Evolutionary conservation across 2,888 invertebrate genomes (phyloP).

Genomic region (Erebia ligea): DNA sequence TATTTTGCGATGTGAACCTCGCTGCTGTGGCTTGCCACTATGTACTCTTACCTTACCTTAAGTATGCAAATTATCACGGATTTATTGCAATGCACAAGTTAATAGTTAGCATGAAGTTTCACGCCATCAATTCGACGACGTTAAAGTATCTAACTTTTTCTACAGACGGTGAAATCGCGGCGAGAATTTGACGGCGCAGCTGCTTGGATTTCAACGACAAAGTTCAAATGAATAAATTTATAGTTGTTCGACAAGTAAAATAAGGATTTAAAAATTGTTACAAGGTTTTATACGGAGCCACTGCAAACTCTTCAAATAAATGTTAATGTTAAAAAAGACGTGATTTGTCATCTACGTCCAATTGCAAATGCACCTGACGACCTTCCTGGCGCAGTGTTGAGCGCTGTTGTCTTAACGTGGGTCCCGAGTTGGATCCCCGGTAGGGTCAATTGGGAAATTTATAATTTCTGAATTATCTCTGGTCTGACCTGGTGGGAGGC

Average conservation of each 20-base stretch:
- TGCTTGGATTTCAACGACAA: slow-evolving; percentile 5
- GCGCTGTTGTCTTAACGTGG: no score
- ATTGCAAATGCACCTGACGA: no score
- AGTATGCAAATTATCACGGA: slow-evolving; percentile 20
- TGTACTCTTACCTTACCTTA: neutral
- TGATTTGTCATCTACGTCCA: no score
- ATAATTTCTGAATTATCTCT: no score
- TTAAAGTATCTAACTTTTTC: slow-evolving; percentile 18
- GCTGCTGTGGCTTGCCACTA: neutral
- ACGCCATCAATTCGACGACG: slow-evolving; percentile 10
- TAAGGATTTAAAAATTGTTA: neutral
- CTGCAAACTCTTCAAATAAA: neutral
- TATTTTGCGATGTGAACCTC: no score
- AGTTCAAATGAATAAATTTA: slow-evolving; percentile 5
- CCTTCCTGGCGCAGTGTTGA: no score
- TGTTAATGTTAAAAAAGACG: no score
- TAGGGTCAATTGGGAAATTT: no score
- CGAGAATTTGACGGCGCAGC: neutral
- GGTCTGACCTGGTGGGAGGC: no score
- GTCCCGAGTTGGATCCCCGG: no score
- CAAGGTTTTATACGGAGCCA: neutral
- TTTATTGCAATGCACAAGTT: slow-evolving; percentile 22
- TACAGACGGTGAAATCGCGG: neutral
- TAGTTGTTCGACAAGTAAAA: neutral
- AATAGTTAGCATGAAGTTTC: neutral